Conservation (phyloP, 1,140 invertebrate genomes). For the Drosophila arizonae region DNA sequence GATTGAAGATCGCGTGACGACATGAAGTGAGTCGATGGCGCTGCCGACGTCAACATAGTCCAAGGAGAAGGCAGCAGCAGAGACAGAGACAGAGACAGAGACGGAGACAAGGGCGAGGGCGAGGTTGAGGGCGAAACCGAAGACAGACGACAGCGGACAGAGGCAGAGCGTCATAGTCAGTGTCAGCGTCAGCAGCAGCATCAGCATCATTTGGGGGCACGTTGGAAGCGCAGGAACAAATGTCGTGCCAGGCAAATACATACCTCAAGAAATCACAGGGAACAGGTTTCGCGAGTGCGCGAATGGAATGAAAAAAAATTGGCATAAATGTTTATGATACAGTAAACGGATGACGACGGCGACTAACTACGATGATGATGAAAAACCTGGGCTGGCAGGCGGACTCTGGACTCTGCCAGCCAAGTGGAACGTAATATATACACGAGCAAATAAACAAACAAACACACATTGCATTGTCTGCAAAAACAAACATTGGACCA, state of each 20-base stretch:
- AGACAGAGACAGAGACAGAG: not conserved
- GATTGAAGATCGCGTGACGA: slow-evolving; percentile 77
- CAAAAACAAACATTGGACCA: slow-evolving; percentile 27
- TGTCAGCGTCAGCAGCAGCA: not conserved
- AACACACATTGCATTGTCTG: slow-evolving; percentile 51
- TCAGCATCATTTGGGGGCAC: slow-evolving; percentile 35
- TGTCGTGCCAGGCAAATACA: slow-evolving; percentile 73
- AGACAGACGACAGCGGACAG: not conserved
- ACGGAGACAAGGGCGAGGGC: not conserved
- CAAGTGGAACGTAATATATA: slow-evolving; percentile 60
- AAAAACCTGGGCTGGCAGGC: slow-evolving; percentile 37
- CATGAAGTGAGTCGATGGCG: slow-evolving; percentile 60
- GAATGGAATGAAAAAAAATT: slow-evolving; percentile 52
- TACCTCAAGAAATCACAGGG: slow-evolving; percentile 64
- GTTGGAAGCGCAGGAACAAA: slow-evolving; percentile 60
- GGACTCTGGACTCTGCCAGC: slow-evolving; percentile 41
- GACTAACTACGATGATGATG: slow-evolving; percentile 56
- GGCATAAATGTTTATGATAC: slow-evolving; percentile 73
- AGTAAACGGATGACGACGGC: slow-evolving; percentile 61
- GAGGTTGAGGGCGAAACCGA: not conserved
- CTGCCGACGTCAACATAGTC: slow-evolving; percentile 27
- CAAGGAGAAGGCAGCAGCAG: not conserved
- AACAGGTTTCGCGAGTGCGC: slow-evolving; percentile 62
- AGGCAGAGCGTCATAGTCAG: slow-evolving; percentile 15
- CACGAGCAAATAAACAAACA: not conserved